These are phyloP conservation scores for Rynchops niger DNA, from an alignment of 2,113 vertebrate genomes.

Conservation along the genomic window DNA sequence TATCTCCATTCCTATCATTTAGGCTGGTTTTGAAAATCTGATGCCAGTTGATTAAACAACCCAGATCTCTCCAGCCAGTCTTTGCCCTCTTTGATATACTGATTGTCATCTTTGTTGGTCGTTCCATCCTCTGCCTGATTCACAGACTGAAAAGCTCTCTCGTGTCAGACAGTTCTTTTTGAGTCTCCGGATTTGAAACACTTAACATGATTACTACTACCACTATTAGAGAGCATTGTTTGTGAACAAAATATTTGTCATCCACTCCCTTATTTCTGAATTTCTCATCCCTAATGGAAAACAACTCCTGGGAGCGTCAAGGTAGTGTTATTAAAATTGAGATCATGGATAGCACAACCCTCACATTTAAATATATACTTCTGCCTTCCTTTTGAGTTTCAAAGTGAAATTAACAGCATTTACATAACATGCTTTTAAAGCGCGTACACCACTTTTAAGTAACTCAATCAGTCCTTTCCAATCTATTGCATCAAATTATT, in stretches of 20 bases:
- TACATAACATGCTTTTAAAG: neutral
- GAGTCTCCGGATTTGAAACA: constrained; percentile 38
- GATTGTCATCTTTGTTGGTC: neutral
- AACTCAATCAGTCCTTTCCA: neutral
- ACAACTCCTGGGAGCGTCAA: neutral
- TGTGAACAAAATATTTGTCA: constrained; percentile 36
- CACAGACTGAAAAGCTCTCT: neutral
- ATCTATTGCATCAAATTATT: neutral
- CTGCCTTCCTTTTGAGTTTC: neutral
- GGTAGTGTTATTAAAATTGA: neutral
- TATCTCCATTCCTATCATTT: neutral
- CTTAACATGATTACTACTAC: constrained; percentile 32
- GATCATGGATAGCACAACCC: neutral
- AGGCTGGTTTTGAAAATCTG: neutral
- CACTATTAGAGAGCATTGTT: constrained; percentile 19
- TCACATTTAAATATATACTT: neutral
- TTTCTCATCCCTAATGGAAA: constrained; percentile 1
- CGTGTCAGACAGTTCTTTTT: neutral
- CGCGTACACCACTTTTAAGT: neutral
- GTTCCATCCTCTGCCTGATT: neutral
- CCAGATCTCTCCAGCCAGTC: neutral
- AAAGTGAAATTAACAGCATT: neutral
- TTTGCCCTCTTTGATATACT: neutral
- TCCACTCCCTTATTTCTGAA: constrained; percentile 6
- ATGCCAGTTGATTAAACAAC: neutral